These are phyloP conservation scores for Crocallis elinguaria DNA, from an alignment of 2,888 invertebrate genomes.

Conservation along the genomic window DNA sequence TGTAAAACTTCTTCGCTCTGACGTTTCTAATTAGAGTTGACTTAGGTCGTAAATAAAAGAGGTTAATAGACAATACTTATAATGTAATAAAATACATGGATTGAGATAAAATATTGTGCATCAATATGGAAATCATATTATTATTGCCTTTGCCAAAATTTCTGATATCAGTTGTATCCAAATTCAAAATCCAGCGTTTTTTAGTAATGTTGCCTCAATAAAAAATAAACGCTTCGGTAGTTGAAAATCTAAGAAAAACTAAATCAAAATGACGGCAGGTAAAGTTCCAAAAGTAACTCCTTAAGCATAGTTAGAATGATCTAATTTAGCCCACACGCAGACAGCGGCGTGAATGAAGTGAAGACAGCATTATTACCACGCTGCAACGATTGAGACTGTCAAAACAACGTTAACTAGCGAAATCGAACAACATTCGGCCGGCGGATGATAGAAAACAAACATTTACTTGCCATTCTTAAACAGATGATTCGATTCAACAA, in stretches of 20 bases:
- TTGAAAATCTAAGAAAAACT: background rate
- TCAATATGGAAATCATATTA: background rate
- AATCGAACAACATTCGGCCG: constrained; percentile 76
- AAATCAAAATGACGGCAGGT: constrained; percentile 19
- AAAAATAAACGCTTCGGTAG: background rate
- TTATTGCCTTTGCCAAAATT: background rate
- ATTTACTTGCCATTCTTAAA: constrained; percentile 75
- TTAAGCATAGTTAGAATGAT: constrained; percentile 46
- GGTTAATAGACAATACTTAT: background rate
- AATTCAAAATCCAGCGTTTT: constrained; percentile 14
- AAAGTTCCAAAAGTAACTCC: constrained; percentile 43
- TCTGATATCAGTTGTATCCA: background rate
- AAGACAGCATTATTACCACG: constrained; percentile 74
- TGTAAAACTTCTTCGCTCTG: constrained; percentile 37
- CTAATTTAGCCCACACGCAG: constrained; percentile 55
- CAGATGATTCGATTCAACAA: constrained; percentile 74
- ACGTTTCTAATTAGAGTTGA: constrained; percentile 23
- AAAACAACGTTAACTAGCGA: constrained; percentile 79
- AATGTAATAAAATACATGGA: too few relatives aligned
- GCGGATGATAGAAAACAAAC: constrained; percentile 82
- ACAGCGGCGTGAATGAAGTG: constrained; percentile 55
- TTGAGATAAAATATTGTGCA: too few relatives aligned
- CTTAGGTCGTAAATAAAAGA: background rate
- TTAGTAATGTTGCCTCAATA: constrained; percentile 8
- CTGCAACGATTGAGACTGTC: constrained; percentile 75